Percentiles rank a stretch among this genome's conserved stretches.
Evolutionary conservation across 2,797 vertebrate genomes (phyloP).

Genomic region (Clamator glandarius): DNA sequence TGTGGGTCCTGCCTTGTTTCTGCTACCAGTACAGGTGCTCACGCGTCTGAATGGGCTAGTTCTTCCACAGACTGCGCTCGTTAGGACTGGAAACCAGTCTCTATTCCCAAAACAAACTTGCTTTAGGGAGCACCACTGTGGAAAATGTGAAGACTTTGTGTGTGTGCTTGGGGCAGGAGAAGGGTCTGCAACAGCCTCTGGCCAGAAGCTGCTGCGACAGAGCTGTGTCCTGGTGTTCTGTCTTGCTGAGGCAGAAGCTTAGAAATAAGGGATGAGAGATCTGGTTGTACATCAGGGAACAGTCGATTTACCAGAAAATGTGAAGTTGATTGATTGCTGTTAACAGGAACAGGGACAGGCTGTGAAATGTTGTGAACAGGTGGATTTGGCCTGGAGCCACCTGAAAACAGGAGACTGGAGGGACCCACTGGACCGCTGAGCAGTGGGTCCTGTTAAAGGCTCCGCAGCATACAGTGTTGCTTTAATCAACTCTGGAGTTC

Average conservation of each 20-base stretch:
- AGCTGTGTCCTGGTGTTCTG: neutral
- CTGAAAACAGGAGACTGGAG: neutral
- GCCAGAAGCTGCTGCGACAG: neutral
- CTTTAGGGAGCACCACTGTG: neutral
- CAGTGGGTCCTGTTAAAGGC: neutral
- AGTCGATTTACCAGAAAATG: neutral
- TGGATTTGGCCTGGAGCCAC: neutral
- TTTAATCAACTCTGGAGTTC: neutral
- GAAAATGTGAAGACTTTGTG: rapidly evolving
- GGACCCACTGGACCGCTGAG: neutral
- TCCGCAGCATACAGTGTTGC: neutral
- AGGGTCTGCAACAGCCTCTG: neutral
- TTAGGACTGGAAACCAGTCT: neutral
- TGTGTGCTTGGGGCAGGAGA: neutral
- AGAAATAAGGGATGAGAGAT: neutral
- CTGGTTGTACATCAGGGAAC: neutral
- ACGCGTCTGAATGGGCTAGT: neutral
- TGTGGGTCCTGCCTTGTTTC: neutral
- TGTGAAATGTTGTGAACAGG: neutral
- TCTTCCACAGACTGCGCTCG: neutral
- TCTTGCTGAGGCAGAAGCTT: neutral
- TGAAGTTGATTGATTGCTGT: neutral
- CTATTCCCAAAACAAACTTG: neutral
- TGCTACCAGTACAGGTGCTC: neutral
- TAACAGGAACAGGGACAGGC: neutral